phyloP scores from a whole-genome alignment of 2,113 vertebrate species.

The Rhizomys pruinosus region DNA sequence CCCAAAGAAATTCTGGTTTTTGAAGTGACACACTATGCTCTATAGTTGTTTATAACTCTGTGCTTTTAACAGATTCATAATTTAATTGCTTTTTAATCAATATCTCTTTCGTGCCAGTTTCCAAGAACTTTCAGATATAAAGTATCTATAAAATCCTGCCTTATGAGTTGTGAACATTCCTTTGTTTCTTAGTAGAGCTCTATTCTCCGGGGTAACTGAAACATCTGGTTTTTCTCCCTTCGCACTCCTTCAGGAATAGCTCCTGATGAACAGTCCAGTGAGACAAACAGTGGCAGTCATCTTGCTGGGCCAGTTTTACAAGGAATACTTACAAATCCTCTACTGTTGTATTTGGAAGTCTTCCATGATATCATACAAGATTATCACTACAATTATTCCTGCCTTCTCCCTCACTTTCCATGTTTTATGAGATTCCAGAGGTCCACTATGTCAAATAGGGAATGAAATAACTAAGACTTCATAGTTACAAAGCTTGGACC shows the following conservation, averaged over 20 bases:
- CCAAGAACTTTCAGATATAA: constrained; percentile 5
- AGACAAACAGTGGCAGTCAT: neutral
- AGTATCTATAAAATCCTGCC: neutral
- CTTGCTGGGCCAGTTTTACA: neutral
- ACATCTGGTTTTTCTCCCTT: neutral
- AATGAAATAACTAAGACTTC: neutral
- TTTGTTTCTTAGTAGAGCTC: neutral
- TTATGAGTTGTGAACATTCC: neutral
- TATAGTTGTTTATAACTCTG: neutral
- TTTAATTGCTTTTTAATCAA: neutral
- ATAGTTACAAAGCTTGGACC: neutral
- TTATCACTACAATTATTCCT: neutral
- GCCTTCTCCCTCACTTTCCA: neutral
- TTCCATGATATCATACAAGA: neutral
- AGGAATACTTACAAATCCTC: constrained; percentile 5
- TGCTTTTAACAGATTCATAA: neutral
- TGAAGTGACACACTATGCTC: too few relatives aligned
- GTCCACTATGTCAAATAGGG: neutral
- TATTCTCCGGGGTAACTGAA: neutral
- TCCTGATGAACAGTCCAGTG: neutral
- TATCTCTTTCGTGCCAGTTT: neutral
- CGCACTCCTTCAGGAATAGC: neutral
- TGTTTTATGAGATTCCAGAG: neutral
- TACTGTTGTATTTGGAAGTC: neutral
- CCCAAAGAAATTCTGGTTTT: constrained; percentile 24